Percentiles rank a stretch among this genome's conserved stretches.
phyloP scores from a whole-genome alignment of 2,113 vertebrate genomes.

The Platysternon megacephalum region DNA sequence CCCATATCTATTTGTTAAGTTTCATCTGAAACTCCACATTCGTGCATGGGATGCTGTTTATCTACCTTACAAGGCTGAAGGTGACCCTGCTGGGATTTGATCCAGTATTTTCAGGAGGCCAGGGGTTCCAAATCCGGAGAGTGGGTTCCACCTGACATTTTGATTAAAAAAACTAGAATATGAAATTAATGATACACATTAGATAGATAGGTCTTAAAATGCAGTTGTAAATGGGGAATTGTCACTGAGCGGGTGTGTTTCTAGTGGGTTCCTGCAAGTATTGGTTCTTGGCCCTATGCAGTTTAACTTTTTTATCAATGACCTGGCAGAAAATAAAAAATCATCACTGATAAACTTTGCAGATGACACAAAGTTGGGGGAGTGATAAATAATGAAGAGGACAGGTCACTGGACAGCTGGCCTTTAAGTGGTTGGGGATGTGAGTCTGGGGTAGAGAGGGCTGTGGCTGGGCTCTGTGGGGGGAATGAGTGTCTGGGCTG shows the following conservation, averaged over 20 bases:
- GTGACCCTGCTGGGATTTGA: not conserved
- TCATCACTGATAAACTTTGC: not conserved
- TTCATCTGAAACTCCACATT: not conserved
- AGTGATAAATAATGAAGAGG: too few relatives aligned
- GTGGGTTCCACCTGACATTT: not conserved
- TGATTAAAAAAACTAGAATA: not conserved
- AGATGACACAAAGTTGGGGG: too few relatives aligned
- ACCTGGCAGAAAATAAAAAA: not conserved
- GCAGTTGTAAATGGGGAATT: not conserved
- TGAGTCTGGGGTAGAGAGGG: too few relatives aligned
- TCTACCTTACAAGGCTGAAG: not conserved
- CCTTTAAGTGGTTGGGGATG: too few relatives aligned
- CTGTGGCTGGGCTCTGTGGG: too few relatives aligned
- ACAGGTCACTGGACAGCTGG: too few relatives aligned
- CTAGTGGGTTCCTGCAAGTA: not conserved
- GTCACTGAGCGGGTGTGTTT: not conserved
- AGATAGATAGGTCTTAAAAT: not conserved
- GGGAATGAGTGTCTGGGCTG: too few relatives aligned
- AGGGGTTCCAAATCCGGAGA: not conserved
- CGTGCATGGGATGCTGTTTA: not conserved
- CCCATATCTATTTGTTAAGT: not conserved
- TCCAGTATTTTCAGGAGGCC: not conserved
- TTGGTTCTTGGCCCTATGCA: not conserved
- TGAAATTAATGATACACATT: not conserved
- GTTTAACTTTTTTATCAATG: not conserved